Evolutionary conservation across 2,888 invertebrate species (phyloP).

Genomic region (Xylota segnis): DNA sequence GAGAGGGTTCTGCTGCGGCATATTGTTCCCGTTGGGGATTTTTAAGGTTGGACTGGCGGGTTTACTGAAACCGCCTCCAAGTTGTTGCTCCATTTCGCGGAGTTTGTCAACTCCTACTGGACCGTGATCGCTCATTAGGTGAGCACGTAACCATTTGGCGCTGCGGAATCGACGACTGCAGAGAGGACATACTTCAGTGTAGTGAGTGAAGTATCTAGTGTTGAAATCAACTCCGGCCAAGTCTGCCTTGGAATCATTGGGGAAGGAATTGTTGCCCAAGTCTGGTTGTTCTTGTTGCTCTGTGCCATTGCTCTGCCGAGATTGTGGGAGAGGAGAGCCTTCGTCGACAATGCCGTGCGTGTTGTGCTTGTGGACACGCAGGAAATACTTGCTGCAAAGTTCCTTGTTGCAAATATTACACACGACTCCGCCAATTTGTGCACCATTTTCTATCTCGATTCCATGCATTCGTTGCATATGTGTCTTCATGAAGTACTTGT

Average conservation of each 20-base stretch:
- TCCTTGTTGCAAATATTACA: slow-evolving; percentile 99
- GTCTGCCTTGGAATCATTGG: slow-evolving; percentile 67
- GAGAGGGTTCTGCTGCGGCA: slow-evolving; percentile 80
- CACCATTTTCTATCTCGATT: slow-evolving; percentile 96
- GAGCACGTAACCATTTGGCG: slow-evolving; percentile 94
- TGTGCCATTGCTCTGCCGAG: slow-evolving; percentile 82
- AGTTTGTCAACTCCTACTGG: slow-evolving; percentile 85
- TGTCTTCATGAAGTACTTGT: slow-evolving; percentile 99
- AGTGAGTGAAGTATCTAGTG: slow-evolving; percentile 88
- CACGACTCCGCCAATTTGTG: slow-evolving; percentile 96
- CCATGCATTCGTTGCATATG: slow-evolving; percentile 99
- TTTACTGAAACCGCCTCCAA: slow-evolving; percentile 80
- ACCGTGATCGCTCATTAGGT: slow-evolving; percentile 94
- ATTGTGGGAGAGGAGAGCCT: slow-evolving; percentile 86
- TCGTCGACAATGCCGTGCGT: slow-evolving; percentile 98
- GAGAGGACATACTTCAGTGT: slow-evolving; percentile 92
- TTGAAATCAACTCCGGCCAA: slow-evolving; percentile 85
- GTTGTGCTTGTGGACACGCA: slow-evolving; percentile 98
- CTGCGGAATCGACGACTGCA: slow-evolving; percentile 95
- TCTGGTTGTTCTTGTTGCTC: slow-evolving; percentile 78
- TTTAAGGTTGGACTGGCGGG: slow-evolving; percentile 83
- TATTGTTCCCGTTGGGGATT: slow-evolving; percentile 83
- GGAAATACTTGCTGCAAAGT: slow-evolving; percentile 98
- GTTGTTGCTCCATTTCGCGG: slow-evolving; percentile 82
- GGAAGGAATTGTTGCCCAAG: slow-evolving; percentile 46